phyloP scores from a whole-genome alignment of 2,797 vertebrate genomes.

The Cirrhinus molitorella region DNA sequence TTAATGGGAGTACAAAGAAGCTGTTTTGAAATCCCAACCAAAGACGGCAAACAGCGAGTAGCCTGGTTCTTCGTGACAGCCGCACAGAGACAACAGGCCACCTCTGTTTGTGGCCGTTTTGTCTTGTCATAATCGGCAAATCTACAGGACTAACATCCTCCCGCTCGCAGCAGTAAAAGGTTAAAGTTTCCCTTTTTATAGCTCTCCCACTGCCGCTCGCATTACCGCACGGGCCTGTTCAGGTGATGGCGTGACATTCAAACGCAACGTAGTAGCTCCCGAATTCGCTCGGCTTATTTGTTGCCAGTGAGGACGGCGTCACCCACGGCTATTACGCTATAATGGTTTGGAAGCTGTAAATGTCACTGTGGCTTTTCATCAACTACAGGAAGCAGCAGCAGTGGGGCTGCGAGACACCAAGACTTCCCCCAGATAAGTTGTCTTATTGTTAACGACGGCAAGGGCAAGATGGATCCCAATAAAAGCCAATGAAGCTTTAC shows the following conservation, averaged over 20 bases:
- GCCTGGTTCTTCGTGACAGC: slow-evolving; percentile 17
- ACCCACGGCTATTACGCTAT: slow-evolving; percentile 64
- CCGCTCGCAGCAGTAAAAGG: slow-evolving; percentile 23
- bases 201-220: not conserved
- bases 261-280: slow-evolving; percentile 17
- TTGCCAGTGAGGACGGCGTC: slow-evolving; percentile 24
- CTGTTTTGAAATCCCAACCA: slow-evolving; percentile 13
- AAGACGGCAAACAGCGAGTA: slow-evolving; percentile 1
- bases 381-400: slow-evolving; percentile 46
- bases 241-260: slow-evolving; percentile 53
- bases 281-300: slow-evolving; percentile 33
- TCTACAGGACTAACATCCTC: slow-evolving; percentile 34
- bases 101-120: slow-evolving; percentile 15
- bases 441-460: slow-evolving; percentile 63
- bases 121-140: slow-evolving; percentile 35
- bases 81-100: slow-evolving; percentile 17
- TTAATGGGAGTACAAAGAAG: not conserved
- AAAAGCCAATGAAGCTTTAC: slow-evolving; percentile 73
- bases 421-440: slow-evolving; percentile 31
- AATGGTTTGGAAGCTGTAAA: slow-evolving; percentile 78
- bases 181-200: slow-evolving; percentile 17
- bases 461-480: slow-evolving; percentile 65
- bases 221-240: not conserved
- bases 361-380: slow-evolving; percentile 77
- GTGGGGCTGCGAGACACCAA: slow-evolving; percentile 36